phyloP scores from a whole-genome alignment of 2,113 vertebrate species.

The Nothobranchius kuhntae region DNA sequence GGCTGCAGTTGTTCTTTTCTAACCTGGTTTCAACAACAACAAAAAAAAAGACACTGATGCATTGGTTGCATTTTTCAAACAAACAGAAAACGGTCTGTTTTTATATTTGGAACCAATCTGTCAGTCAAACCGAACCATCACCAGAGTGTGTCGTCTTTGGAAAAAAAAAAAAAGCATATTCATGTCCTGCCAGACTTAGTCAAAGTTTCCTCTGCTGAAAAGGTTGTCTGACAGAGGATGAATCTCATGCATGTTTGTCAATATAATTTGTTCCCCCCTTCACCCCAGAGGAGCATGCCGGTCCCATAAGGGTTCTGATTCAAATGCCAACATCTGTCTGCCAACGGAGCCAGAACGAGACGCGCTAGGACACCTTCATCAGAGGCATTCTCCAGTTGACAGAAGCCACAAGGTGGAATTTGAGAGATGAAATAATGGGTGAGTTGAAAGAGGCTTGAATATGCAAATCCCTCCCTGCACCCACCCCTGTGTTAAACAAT shows the following conservation, averaged over 20 bases:
- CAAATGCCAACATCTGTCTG: slow-evolving; percentile 80
- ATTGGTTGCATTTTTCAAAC: slow-evolving; percentile 3
- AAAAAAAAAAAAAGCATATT: slow-evolving; percentile 59
- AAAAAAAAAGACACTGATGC: background rate
- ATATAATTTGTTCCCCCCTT: slow-evolving; percentile 75
- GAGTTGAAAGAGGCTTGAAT: slow-evolving; percentile 53
- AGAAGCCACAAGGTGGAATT: slow-evolving; percentile 74
- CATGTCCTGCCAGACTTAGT: slow-evolving; percentile 64
- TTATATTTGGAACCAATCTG: slow-evolving; percentile 25
- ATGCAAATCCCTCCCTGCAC: slow-evolving; percentile 61
- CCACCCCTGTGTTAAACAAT: slow-evolving; percentile 53
- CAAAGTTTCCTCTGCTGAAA: slow-evolving; percentile 69
- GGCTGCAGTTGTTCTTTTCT: slow-evolving; percentile 31
- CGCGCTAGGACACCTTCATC: slow-evolving; percentile 70
- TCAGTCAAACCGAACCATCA: slow-evolving; percentile 45
- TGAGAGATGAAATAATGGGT: slow-evolving; percentile 67
- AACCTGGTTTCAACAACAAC: slow-evolving; percentile 5
- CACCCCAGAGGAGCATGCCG: slow-evolving; percentile 61
- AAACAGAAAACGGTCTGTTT: slow-evolving; percentile 13
- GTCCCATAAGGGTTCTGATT: slow-evolving; percentile 73
- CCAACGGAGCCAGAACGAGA: slow-evolving; percentile 61
- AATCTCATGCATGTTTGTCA: slow-evolving; percentile 82
- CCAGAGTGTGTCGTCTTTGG: slow-evolving; percentile 22
- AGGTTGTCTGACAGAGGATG: slow-evolving; percentile 74
- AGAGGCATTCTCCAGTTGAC: slow-evolving; percentile 73